Conservation (phyloP, 2,113 vertebrate genomes). For the Clarias macrocephalus region DNA sequence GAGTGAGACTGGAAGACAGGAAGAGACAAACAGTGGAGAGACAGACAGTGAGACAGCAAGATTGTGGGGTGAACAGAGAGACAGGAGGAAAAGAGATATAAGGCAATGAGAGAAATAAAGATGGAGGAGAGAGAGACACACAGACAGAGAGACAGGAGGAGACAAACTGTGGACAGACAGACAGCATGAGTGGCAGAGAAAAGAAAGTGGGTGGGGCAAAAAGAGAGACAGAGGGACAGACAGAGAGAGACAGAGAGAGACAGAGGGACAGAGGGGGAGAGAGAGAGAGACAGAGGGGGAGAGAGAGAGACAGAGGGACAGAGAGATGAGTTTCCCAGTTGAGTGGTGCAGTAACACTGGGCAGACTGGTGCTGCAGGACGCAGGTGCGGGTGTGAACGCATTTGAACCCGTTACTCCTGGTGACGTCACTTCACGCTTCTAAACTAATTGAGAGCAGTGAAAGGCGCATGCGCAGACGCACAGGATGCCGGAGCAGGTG, state of each 20-base stretch:
- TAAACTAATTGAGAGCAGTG: background rate
- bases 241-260: background rate
- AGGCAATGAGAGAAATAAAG: background rate
- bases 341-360: background rate
- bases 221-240: background rate
- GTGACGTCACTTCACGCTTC: background rate
- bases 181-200: background rate
- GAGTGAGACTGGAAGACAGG: background rate
- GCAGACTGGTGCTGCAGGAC: background rate
- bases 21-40: background rate
- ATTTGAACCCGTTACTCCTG: background rate
- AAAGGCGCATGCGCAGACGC: conserved; percentile 60
- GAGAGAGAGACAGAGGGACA: background rate
- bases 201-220: background rate
- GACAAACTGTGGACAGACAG: too few species aligned
- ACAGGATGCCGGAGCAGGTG: conserved; percentile 96
- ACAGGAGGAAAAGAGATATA: background rate
- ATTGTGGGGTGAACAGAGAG: too few species aligned
- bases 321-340: background rate
- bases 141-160: background rate
- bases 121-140: background rate
- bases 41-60: too few species aligned
- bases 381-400: background rate
- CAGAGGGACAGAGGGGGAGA: too few species aligned
- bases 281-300: too few species aligned